Evolutionary conservation across 2,888 invertebrate genomes (phyloP), one percentile per base, ranked within the genome.

Genomic region (Andrena haemorrhoa): DNA sequence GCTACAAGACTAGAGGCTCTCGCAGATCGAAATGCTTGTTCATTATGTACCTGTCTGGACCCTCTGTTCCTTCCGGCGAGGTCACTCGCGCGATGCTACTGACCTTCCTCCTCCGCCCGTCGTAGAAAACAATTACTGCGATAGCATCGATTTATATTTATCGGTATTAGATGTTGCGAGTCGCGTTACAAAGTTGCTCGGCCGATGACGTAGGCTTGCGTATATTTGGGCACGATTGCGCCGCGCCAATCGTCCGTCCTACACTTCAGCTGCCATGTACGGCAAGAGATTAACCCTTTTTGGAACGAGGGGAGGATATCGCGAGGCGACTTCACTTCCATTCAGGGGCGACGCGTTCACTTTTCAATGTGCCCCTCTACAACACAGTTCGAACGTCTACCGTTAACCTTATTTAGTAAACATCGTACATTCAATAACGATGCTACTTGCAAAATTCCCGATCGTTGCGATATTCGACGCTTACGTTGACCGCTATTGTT

Each of bases 11-110:
- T 29, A 31, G 68, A 76, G 29, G 53, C 65, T 80, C 53, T 53
- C 10, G 31, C 29, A 66, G 70, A 75, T 79, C 60, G 64, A 80
- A 76, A 81, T 56, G 41, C 29, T 76, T 77, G 73, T 79, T 77
- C 78, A 66, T 80, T 78, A 35, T 47, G 51, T 65, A 65, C 51
- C 65, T 35, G 49, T 41, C 41, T 41, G 41, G 41, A 23, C 58
- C 16, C 56, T 69, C 49, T 35, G 20, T 10, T 49, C 23, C 35
- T 35, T 47, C 41, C 35, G 53, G 26, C 12, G 35, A 58, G 68
- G 56, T 79, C 70, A 47, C 56, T 69, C 26, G 51, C 68, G 60
- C 69, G 31, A 41, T 68, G 58, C 64, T 79, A 58, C 71, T 65
- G 63, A 79, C 74, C 61, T 79, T 61, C 33, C 64, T 29, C 68